These are phyloP conservation scores for Phthorimaea operculella DNA, from an alignment of 1,140 invertebrate genomes.

Conservation along the genomic window DNA sequence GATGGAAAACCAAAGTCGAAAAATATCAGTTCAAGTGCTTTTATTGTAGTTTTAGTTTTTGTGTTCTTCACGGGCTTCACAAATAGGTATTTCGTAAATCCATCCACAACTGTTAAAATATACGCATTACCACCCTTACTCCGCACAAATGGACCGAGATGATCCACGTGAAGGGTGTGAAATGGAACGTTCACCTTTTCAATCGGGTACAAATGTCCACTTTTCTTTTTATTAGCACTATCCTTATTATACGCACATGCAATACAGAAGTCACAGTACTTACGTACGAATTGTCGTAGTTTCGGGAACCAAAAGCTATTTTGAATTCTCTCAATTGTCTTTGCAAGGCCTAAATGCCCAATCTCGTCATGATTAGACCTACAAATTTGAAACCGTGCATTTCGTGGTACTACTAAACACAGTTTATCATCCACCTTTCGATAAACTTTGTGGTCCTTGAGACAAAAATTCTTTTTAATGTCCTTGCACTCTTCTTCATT, in stretches of 20 bases:
- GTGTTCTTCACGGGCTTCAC: not conserved
- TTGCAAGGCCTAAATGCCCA: not conserved
- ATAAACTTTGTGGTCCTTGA: constrained; percentile 3
- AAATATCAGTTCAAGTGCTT: not conserved
- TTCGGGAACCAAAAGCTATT: not conserved
- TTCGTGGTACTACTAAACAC: not conserved
- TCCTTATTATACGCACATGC: constrained; percentile 5
- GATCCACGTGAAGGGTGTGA: not conserved
- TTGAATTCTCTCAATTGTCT: constrained; percentile 2
- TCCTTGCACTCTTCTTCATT: constrained; percentile 2
- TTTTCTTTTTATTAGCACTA: not conserved
- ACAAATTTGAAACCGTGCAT: constrained; percentile 4
- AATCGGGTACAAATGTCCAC: not conserved
- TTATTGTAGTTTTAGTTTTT: constrained; percentile 3
- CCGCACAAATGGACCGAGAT: constrained; percentile 2
- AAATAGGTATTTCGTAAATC: constrained; percentile 1
- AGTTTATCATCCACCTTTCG: not conserved
- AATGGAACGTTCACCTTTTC: constrained; percentile 2
- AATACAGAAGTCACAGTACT: not conserved
- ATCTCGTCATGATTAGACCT: constrained; percentile 2
- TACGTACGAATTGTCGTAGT: not conserved
- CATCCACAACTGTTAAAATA: not conserved
- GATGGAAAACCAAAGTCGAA: constrained; percentile 1
- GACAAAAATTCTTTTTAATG: not conserved
- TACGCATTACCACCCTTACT: not conserved